A percentile compares a stretch with the other conserved stretches of the same genome.
phyloP scores from a whole-genome alignment of 2,888 invertebrate genomes.

The Stramonita haemastoma region DNA sequence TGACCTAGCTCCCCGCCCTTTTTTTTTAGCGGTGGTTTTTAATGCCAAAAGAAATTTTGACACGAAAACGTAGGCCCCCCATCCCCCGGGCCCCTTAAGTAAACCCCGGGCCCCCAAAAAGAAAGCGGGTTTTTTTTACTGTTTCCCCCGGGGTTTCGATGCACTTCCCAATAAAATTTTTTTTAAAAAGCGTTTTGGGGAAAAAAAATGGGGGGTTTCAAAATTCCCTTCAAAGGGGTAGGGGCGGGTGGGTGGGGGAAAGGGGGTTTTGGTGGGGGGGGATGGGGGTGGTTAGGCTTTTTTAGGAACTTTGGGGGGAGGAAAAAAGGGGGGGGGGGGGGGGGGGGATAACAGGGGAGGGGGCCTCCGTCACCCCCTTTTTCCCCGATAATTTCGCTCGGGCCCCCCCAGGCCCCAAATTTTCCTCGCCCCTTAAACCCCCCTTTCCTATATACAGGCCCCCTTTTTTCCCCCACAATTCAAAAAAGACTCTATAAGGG shows the following conservation, averaged over 20 bases:
- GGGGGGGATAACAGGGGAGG: not conserved
- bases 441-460: no score
- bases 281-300: not conserved
- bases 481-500: no score
- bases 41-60: slow-evolving; percentile 25
- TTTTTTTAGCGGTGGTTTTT: not conserved
- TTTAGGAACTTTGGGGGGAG: not conserved
- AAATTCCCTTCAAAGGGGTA: not conserved
- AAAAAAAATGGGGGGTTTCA: not conserved
- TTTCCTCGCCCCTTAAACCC: not conserved
- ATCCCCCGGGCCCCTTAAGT: not conserved
- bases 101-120: slow-evolving; percentile 5
- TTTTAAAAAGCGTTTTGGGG: slow-evolving; percentile 29
- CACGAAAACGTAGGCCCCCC: not conserved
- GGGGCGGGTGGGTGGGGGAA: not conserved
- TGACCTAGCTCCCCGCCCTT: no score
- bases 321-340: not conserved
- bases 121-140: slow-evolving; percentile 29
- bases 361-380: slow-evolving; percentile 1
- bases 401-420: not conserved
- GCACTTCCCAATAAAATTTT: slow-evolving; percentile 30
- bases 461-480: no score
- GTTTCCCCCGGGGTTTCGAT: slow-evolving; percentile 27
- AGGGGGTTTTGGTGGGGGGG: not conserved
- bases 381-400: not conserved